A percentile compares a stretch with the other conserved stretches of the same genome.
Evolutionary conservation across 1,140 invertebrate genomes (phyloP).

Genomic region (Phymastichus coffea): DNA sequence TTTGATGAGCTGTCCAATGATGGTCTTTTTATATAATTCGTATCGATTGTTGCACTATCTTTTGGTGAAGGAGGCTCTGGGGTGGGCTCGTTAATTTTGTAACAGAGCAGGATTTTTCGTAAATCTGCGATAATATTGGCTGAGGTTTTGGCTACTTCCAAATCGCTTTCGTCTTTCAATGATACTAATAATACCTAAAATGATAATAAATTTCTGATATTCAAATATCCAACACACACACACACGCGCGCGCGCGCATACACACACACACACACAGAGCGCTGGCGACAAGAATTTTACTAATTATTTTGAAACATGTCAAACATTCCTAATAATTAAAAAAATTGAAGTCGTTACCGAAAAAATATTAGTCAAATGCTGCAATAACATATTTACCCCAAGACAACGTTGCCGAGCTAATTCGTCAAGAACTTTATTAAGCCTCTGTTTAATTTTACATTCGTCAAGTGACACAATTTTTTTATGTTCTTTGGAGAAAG

Average conservation of each 20-base stretch:
- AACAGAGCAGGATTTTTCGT: slow-evolving; percentile 60
- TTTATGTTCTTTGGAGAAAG: slow-evolving; percentile 73
- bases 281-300: too few relatives aligned
- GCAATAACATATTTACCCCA: slow-evolving; percentile 49
- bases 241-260: too few relatives aligned
- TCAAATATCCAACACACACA: too few relatives aligned
- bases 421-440: slow-evolving; percentile 67
- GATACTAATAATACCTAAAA: slow-evolving; percentile 60
- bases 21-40: slow-evolving; percentile 39
- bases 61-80: slow-evolving; percentile 47
- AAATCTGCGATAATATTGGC: slow-evolving; percentile 61
- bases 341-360: not conserved
- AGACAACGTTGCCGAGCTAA: slow-evolving; percentile 67
- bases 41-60: slow-evolving; percentile 44
- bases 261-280: too few relatives aligned
- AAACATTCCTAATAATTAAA: slow-evolving; percentile 5
- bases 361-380: not conserved
- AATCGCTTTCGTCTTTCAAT: slow-evolving; percentile 69
- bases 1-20: not conserved
- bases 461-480: slow-evolving; percentile 74
- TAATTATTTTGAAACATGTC: too few relatives aligned
- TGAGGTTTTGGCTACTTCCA: slow-evolving; percentile 66
- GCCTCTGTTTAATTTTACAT: slow-evolving; percentile 64
- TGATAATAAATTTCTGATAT: slow-evolving; percentile 14
- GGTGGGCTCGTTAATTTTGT: slow-evolving; percentile 56